These are phyloP conservation scores for Echinops telfairi DNA, from an alignment of 2,113 vertebrate genomes.

Conservation along the genomic window DNA sequence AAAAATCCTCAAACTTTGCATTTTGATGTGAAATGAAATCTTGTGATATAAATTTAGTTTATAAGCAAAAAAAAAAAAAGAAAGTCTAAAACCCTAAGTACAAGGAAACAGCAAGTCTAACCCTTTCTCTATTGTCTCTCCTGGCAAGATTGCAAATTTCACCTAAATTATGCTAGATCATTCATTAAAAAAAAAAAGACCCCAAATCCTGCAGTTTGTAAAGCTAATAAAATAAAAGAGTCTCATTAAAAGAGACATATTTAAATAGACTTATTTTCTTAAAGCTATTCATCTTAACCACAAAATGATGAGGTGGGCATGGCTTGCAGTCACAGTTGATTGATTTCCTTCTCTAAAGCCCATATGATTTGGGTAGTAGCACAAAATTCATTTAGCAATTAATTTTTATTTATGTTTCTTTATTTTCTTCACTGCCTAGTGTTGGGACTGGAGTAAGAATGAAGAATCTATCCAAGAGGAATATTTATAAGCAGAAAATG, in stretches of 20 bases:
- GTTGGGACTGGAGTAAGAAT: background rate
- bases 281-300: background rate
- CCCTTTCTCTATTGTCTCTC: background rate
- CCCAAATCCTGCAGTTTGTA: background rate
- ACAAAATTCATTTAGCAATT: background rate
- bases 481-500: background rate
- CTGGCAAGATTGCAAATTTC: background rate
- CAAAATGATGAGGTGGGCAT: background rate
- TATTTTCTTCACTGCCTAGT: background rate
- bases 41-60: constrained; percentile 12
- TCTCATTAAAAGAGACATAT: background rate
- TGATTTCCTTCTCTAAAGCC: background rate
- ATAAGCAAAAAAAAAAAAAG: constrained; percentile 6
- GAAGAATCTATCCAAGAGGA: background rate
- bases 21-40: background rate
- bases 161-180: background rate
- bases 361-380: background rate
- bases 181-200: background rate
- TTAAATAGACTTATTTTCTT: background rate
- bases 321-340: background rate
- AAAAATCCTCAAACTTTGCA: background rate
- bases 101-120: background rate
- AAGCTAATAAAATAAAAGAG: background rate
- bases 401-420: constrained; percentile 10
- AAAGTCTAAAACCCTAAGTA: background rate